A percentile compares a stretch with the other conserved stretches of the same genome.
Conservation (phyloP, 2,797 vertebrate genomes). For the Sebastes taczanowskii region DNA sequence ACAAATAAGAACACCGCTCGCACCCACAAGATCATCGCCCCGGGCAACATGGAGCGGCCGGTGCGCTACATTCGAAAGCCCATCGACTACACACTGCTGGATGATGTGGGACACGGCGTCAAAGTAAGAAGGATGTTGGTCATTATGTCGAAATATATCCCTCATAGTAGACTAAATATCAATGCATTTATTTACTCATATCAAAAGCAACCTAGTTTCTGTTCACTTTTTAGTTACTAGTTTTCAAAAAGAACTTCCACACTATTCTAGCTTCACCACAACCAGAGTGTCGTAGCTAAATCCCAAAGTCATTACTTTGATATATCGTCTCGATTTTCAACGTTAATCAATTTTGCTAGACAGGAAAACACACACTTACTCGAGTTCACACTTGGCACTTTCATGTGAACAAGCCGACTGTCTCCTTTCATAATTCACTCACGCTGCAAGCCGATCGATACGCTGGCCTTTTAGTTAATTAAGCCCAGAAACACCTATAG, state of each 20-base stretch:
- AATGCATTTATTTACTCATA: neutral
- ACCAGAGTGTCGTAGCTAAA: neutral
- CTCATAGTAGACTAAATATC: neutral
- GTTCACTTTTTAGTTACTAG: neutral
- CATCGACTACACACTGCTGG: constrained; percentile 98
- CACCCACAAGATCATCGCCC: constrained; percentile 99
- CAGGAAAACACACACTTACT: constrained; percentile 33
- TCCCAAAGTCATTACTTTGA: constrained; percentile 35
- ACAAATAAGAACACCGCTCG: constrained; percentile 99
- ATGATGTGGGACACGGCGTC: constrained; percentile 97
- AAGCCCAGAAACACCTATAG: constrained; percentile 6
- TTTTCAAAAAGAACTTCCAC: neutral
- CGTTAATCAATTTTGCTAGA: constrained; percentile 23
- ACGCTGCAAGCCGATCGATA: constrained; percentile 52
- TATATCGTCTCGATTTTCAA: constrained; percentile 1
- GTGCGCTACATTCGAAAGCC: constrained; percentile 99
- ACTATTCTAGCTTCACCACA: neutral
- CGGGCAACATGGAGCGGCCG: constrained; percentile 96
- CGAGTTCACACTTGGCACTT: constrained; percentile 45
- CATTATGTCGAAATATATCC: neutral
- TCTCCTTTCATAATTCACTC: constrained; percentile 32
- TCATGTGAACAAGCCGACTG: constrained; percentile 23
- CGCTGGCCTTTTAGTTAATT: constrained; percentile 50
- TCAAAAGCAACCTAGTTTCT: neutral
- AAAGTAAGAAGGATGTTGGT: constrained; percentile 85